A percentile compares a stretch with the other conserved stretches of the same genome.
Conservation (phyloP, 2,797 vertebrate genomes). For the Holocentrus rufus region DNA sequence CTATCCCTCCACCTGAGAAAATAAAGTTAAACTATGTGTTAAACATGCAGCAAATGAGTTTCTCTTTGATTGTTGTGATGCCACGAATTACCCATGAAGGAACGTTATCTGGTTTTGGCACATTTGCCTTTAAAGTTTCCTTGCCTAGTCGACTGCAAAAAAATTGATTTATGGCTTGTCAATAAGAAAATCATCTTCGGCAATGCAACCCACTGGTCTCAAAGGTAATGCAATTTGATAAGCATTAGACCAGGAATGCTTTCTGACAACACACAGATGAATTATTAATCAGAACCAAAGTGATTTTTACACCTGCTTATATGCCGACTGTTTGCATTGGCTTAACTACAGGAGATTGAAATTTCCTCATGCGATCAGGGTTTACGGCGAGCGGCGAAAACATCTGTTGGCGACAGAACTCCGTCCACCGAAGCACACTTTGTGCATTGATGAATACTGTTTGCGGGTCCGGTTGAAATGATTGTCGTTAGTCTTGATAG, state of each 20-base stretch:
- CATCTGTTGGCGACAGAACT: neutral
- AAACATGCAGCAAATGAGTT: constrained; percentile 16
- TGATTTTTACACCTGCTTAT: constrained; percentile 44
- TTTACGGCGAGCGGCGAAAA: constrained; percentile 22
- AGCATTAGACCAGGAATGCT: constrained; percentile 43
- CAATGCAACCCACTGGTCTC: constrained; percentile 18
- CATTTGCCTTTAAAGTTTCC: constrained; percentile 13
- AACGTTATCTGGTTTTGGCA: no score
- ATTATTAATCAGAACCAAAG: constrained; percentile 61
- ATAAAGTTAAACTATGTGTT: constrained; percentile 7
- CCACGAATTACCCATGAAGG: neutral
- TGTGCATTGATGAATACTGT: neutral
- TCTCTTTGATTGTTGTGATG: constrained; percentile 10
- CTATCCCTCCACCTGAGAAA: neutral
- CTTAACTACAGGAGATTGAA: constrained; percentile 3
- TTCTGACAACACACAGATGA: constrained; percentile 50
- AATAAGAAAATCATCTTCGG: constrained; percentile 28
- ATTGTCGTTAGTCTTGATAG: constrained; percentile 26
- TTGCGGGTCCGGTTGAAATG: neutral
- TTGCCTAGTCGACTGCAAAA: constrained; percentile 27
- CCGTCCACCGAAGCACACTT: constrained; percentile 4
- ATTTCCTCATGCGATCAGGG: constrained; percentile 9
- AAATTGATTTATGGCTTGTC: constrained; percentile 31
- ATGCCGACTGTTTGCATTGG: neutral
- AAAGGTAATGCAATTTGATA: constrained; percentile 45